Percentiles rank a stretch among this genome's conserved stretches.
Evolutionary conservation across 2,797 vertebrate genomes (phyloP).

Genomic region (Columba guinea): DNA sequence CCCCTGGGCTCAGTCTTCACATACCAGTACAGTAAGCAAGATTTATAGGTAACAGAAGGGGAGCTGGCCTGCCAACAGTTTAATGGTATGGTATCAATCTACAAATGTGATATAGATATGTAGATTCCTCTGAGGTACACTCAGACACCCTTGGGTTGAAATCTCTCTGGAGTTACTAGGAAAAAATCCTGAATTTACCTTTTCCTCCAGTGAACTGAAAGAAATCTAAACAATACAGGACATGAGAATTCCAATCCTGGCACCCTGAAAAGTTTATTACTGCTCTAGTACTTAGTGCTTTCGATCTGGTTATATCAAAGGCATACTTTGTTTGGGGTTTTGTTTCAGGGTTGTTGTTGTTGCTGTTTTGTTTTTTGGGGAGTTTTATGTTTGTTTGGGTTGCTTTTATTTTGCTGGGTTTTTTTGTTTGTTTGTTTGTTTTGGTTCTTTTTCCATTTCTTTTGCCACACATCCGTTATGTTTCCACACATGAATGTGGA

Average conservation of each 20-base stretch:
- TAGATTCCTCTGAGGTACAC: not conserved
- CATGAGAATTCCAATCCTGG: not conserved
- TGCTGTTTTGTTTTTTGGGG: too few relatives aligned
- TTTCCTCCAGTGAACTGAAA: not conserved
- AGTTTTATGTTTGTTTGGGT: too few relatives aligned
- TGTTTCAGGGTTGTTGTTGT: too few relatives aligned
- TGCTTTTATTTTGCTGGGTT: too few relatives aligned
- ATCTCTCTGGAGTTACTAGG: not conserved
- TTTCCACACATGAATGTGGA: not conserved
- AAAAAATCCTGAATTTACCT: not conserved
- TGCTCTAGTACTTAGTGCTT: not conserved
- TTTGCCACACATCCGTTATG: not conserved
- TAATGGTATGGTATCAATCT: not conserved
- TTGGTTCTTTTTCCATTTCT: not conserved
- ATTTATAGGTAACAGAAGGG: not conserved
- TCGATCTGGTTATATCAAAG: not conserved
- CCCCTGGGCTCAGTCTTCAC: not conserved
- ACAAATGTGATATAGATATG: not conserved
- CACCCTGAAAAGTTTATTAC: not conserved
- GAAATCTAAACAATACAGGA: not conserved
- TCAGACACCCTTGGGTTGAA: not conserved
- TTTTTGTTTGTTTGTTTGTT: too few relatives aligned
- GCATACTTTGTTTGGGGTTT: not conserved
- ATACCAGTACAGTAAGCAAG: not conserved
- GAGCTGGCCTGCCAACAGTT: not conserved